Base-by-base conservation (phyloP, 1,140 invertebrate genomes). In the Cherax destructor region DNA sequence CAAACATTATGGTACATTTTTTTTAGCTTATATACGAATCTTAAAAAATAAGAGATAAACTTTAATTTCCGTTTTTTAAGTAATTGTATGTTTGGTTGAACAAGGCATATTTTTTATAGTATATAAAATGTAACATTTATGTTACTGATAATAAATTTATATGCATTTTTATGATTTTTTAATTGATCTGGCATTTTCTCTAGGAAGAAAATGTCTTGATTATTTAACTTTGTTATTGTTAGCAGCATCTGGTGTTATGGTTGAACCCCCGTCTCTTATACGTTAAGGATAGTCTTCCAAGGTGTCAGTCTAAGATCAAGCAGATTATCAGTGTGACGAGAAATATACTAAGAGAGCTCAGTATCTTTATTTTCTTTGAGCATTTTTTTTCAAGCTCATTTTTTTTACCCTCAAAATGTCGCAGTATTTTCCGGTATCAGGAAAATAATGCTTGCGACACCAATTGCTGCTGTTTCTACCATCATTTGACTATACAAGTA, bases 181-280 rank as follows among this genome's bases (percentile, higher is more conserved):
- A 21, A 81, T 50, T 83, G 61, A 91, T 91, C 89, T 69, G 89
- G 47, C 83, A 91, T 86, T 79, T 91, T 91, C 83, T 91, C 52
- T 59, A n/a, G 61, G 74, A 21, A 78, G 89, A 91, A 91, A 79
- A 85, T 91, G 83, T 91, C 76, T 76, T 91, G 89, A 91, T 91
- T 49, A 52, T 84, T 76, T 65, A 76, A n/a, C 69, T 74, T 30
- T 74, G 9, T 24, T 16, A 1, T 16, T 41, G n/a, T 74, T 30
- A 74, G 69, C n/a, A 30, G 69, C 69, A 24, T 24, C n/a, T 74
- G 69, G 69, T 74, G 69, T 74, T 11, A 4, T 10, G 69, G 69
- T 4, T 74, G 1, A 74, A 9, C 69, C 30, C n/a, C 24, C 24
- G 5, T 30, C 69, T 30, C 30, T 74, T 30, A 74, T n/a, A 74